phyloP scores from a whole-genome alignment of 2,113 vertebrate species.

The Macroglossus sobrinus region DNA sequence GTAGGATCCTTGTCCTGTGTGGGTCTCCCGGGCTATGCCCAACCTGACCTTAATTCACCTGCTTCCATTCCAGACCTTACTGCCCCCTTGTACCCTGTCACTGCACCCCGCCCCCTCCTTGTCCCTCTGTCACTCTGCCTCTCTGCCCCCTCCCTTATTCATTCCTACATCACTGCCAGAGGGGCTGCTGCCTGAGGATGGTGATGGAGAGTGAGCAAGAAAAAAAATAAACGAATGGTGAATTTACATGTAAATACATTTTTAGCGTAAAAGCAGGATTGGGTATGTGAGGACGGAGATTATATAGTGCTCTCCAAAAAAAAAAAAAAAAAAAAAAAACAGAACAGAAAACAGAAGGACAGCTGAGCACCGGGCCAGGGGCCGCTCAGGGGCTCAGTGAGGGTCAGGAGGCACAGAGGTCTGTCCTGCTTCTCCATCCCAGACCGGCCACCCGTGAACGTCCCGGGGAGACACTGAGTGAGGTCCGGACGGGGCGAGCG shows the following conservation, averaged over 20 bases:
- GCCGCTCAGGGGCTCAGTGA: neutral
- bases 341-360: neutral
- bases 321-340: no score
- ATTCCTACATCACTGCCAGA: neutral
- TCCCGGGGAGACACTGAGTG: neutral
- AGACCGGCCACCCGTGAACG: fast-evolving
- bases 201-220: neutral
- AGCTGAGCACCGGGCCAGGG: neutral
- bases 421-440: neutral
- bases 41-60: neutral
- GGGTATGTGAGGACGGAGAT: neutral
- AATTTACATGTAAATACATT: neutral
- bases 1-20: no score
- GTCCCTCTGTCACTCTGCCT: no score
- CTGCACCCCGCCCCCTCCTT: no score
- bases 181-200: neutral
- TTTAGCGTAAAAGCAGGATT: neutral
- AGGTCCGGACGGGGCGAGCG: neutral
- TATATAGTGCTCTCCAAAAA: neutral
- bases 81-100: neutral
- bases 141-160: no score
- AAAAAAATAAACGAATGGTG: neutral
- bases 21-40: neutral
- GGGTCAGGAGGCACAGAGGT: neutral
- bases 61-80: neutral